Evolutionary conservation across 2,797 vertebrate genomes (phyloP).

Genomic region (Helicolenus hilgendorfi): DNA sequence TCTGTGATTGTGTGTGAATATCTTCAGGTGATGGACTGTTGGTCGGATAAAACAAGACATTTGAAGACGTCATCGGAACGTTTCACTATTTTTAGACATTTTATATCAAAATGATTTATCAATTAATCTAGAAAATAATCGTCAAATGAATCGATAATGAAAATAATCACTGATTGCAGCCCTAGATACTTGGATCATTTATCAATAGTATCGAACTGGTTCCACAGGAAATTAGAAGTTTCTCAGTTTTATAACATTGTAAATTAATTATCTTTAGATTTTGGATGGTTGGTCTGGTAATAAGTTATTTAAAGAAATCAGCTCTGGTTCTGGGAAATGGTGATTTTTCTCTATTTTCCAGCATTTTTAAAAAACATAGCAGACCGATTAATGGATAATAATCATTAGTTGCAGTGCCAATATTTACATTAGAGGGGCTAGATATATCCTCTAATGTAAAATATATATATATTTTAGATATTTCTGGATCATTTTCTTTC

Average conservation of each 20-base stretch:
- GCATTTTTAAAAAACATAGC: not conserved
- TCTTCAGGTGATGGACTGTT: too few relatives aligned
- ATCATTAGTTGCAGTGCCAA: not conserved
- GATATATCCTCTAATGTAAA: too few relatives aligned
- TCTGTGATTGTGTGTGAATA: not conserved
- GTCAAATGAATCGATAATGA: not conserved
- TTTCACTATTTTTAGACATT: not conserved
- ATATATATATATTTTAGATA: too few relatives aligned
- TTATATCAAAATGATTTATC: not conserved
- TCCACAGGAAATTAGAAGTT: too few relatives aligned
- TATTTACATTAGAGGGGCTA: not conserved
- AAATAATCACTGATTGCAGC: not conserved
- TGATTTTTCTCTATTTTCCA: not conserved
- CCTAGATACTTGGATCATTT: not conserved
- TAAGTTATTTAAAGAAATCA: too few relatives aligned
- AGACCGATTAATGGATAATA: not conserved
- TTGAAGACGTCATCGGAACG: not conserved
- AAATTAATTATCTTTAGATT: too few relatives aligned
- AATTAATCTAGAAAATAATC: not conserved
- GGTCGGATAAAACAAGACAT: not conserved
- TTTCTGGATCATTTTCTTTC: not conserved
- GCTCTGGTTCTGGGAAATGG: too few relatives aligned
- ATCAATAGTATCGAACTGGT: too few relatives aligned
- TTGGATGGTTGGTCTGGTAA: too few relatives aligned
- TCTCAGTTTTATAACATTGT: too few relatives aligned